Percentiles rank a stretch among this genome's conserved stretches.
Conservation (phyloP, 2,888 invertebrate genomes). For the Exephanes ischioxanthus region DNA sequence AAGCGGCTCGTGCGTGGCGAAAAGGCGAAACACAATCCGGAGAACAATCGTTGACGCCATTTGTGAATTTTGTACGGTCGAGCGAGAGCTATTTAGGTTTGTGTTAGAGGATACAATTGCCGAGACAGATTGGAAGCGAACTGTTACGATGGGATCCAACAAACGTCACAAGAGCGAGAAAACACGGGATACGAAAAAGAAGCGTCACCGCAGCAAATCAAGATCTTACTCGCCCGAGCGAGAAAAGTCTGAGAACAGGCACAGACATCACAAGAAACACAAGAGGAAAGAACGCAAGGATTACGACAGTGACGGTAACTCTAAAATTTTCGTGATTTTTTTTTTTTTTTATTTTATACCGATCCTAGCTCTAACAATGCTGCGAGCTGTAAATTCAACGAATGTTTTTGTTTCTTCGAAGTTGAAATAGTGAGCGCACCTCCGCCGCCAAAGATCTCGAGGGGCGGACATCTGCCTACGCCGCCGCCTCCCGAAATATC, state of each 20-base stretch:
- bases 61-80: background rate
- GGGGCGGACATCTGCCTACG: constrained; percentile 78
- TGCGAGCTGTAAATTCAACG: background rate
- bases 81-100: background rate
- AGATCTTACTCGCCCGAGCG: constrained; percentile 85
- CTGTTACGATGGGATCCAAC: constrained; percentile 88
- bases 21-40: background rate
- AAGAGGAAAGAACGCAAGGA: constrained; percentile 83
- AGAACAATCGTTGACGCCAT: constrained; percentile 14
- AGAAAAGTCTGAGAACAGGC: constrained; percentile 82
- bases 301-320: constrained; percentile 84
- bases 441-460: constrained; percentile 84
- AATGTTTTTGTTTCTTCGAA: constrained; percentile 66
- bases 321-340: constrained; percentile 42
- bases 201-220: constrained; percentile 88
- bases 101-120: background rate
- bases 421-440: constrained; percentile 84
- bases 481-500: constrained; percentile 74
- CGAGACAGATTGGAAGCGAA: background rate
- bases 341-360: background rate
- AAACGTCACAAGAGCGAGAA: constrained; percentile 90
- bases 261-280: constrained; percentile 84
- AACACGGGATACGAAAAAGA: constrained; percentile 87
- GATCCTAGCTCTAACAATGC: background rate
- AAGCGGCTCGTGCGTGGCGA: background rate